Percentiles rank a stretch among this genome's conserved stretches.
These are phyloP conservation scores for Benitochromis conjunctus DNA, from an alignment of 2,113 vertebrate genomes.

Conservation along the genomic window DNA sequence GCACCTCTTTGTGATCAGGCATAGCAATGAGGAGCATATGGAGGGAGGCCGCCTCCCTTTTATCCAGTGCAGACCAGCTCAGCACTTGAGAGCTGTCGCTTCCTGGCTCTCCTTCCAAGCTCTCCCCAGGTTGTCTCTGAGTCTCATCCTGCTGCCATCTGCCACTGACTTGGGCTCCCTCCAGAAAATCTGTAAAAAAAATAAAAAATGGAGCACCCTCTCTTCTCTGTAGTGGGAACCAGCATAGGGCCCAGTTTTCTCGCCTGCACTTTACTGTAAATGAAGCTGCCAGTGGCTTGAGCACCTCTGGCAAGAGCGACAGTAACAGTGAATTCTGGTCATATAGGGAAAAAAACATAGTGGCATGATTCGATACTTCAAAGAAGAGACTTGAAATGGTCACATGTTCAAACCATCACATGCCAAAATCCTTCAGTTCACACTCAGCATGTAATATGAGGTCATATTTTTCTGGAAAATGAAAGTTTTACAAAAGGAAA, in stretches of 20 bases:
- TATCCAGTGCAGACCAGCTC: conserved; percentile 61
- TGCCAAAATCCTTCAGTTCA: background rate
- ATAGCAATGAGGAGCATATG: conserved; percentile 57
- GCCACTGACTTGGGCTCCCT: conserved; percentile 68
- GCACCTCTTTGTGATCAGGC: conserved; percentile 55
- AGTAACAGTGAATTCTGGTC: background rate
- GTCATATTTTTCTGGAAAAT: background rate
- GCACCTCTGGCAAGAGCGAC: background rate
- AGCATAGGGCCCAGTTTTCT: conserved; percentile 31
- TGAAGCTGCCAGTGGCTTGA: conserved; percentile 11
- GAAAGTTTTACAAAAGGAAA: background rate
- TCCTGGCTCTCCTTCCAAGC: conserved; percentile 64
- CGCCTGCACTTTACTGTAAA: conserved; percentile 28
- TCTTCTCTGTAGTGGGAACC: conserved; percentile 18
- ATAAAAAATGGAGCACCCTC: conserved; percentile 28
- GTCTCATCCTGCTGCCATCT: conserved; percentile 73
- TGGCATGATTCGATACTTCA: background rate
- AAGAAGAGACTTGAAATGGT: conserved; percentile 1
- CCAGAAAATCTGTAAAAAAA: conserved; percentile 51
- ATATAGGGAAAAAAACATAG: background rate
- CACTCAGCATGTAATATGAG: background rate
- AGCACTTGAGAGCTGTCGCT: conserved; percentile 61
- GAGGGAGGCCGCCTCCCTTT: conserved; percentile 57
- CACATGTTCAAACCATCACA: background rate
- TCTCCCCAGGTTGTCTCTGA: conserved; percentile 68